A percentile compares a stretch with the other conserved stretches of the same genome.
These are phyloP conservation scores for Agrotis segetum DNA, from an alignment of 2,888 invertebrate genomes.

Conservation along the genomic window DNA sequence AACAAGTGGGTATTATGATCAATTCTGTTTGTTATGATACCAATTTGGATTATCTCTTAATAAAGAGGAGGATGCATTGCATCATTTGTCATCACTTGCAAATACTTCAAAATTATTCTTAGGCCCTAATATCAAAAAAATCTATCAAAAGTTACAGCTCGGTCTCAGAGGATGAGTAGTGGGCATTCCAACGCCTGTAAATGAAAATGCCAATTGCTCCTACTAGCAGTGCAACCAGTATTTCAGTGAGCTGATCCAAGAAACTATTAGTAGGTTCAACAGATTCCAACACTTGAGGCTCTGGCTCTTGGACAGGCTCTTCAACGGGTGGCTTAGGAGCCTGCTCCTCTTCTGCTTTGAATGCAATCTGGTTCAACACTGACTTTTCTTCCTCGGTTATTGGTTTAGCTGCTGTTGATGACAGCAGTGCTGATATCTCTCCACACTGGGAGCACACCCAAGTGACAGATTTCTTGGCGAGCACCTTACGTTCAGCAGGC, in stretches of 20 bases:
- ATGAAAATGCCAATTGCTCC: slow-evolving; percentile 86
- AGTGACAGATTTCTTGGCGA: slow-evolving; percentile 93
- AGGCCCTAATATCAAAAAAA: slow-evolving; percentile 56
- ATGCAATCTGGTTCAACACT: slow-evolving; percentile 87
- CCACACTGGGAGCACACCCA: slow-evolving; percentile 87
- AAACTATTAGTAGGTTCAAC: slow-evolving; percentile 81
- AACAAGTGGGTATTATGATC: slow-evolving; percentile 14
- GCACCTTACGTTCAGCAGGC: slow-evolving; percentile 94
- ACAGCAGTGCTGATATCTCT: slow-evolving; percentile 81
- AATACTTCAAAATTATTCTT: slow-evolving; percentile 65
- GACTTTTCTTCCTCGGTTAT: slow-evolving; percentile 88
- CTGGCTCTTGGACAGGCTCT: slow-evolving; percentile 78
- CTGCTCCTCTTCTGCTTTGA: slow-evolving; percentile 88
- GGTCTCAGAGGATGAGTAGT: slow-evolving; percentile 74
- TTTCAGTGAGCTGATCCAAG: slow-evolving; percentile 85
- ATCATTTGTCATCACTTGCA: slow-evolving; percentile 51
- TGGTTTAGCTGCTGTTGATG: slow-evolving; percentile 87
- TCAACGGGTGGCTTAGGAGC: slow-evolving; percentile 74
- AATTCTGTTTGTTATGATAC: slow-evolving; percentile 42
- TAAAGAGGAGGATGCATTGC: slow-evolving; percentile 46
- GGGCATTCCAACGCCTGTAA: slow-evolving; percentile 85
- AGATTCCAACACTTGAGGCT: slow-evolving; percentile 81
- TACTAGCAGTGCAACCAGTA: slow-evolving; percentile 84
- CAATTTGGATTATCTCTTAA: slow-evolving; percentile 51
- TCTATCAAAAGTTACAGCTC: slow-evolving; percentile 74